Evolutionary conservation across 2,113 vertebrate species (phyloP), one percentile per base, ranked within the genome.

Genomic region (Sapajus apella): DNA sequence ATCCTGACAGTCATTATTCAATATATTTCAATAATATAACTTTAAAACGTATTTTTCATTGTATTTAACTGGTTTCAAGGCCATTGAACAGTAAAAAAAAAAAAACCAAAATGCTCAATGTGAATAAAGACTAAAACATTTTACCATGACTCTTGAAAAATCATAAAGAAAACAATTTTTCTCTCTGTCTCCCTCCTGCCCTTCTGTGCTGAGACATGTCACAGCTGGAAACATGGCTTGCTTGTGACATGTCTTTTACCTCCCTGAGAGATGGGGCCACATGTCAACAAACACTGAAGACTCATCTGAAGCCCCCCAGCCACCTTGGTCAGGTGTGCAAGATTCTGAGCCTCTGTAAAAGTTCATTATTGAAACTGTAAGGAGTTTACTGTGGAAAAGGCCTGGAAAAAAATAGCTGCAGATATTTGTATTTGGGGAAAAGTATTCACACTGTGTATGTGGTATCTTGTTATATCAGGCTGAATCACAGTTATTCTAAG

Each of bases 21-120:
- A 8, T 93, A 70, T 8, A 94, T 75, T 79, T 96, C 95, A 85
- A 6, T 97, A 96, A 87, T 72, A 55, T 4, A 30, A 87, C 79
- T 96, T 98, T 88, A 88, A 95, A 87, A 40, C 83, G 45, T 94
- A 58, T 83, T 92, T 88, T 95, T 93, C 70, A 47, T 93, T 58
- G 55, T 92, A 58, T 95, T 95, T 97, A 97, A 88, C 55, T 86
- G 20, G 4, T 94, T 90, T 91, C 64, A 97, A 98, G 80, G 80
- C 91, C 77, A 80, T 47, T 87, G 82, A 87, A 45, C 18, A 90
- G 80, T 32, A 14, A 64, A 96, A 64, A 30, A 84, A 91, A 76
- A 83, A 37, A 45, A 89, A 61, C 37, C 37, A 40, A 40, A 87
- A 70, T 50, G n/a, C 27, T 72, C 80, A 96, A 68, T 81, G 35